Percentiles rank a stretch among this genome's conserved stretches.
These are phyloP conservation scores for Hemicordylus capensis DNA, from an alignment of 2,113 vertebrate species.

Conservation along the genomic window DNA sequence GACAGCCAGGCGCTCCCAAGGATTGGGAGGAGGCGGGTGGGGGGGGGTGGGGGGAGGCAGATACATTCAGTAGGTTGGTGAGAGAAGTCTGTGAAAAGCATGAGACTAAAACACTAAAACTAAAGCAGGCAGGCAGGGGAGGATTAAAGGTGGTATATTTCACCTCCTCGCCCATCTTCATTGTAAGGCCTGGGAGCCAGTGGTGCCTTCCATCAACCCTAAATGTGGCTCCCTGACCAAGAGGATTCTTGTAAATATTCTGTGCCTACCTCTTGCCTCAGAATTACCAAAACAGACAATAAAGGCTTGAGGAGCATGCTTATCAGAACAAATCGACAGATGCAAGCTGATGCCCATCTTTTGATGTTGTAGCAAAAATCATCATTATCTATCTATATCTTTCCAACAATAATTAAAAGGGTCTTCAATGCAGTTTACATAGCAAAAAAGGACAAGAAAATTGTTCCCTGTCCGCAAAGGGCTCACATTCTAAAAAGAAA, in stretches of 20 bases:
- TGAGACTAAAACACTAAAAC: not conserved
- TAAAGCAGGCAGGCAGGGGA: not conserved
- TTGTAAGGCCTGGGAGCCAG: too few species aligned
- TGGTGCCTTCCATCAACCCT: too few species aligned
- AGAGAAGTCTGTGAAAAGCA: not conserved
- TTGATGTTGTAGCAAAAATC: too few species aligned
- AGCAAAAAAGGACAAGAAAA: too few species aligned
- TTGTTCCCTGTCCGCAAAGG: too few species aligned
- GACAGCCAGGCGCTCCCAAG: conserved; percentile 37
- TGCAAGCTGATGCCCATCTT: too few species aligned
- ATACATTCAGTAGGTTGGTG: not conserved
- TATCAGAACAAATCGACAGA: not conserved
- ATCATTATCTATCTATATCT: too few species aligned
- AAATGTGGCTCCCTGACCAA: too few species aligned
- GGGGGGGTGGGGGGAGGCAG: not conserved
- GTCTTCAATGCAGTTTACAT: too few species aligned
- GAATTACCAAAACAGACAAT: not conserved
- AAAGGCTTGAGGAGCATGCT: not conserved
- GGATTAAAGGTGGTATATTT: not conserved
- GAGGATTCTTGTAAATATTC: not conserved
- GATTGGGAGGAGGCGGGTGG: conserved; percentile 37
- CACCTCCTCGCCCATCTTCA: not conserved
- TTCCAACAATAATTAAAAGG: too few species aligned
- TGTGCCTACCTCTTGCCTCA: not conserved
- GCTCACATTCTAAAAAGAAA: too few species aligned